Evolutionary conservation across 2,113 vertebrate species (phyloP).

Genomic region (Heterotilapia buettikoferi): DNA sequence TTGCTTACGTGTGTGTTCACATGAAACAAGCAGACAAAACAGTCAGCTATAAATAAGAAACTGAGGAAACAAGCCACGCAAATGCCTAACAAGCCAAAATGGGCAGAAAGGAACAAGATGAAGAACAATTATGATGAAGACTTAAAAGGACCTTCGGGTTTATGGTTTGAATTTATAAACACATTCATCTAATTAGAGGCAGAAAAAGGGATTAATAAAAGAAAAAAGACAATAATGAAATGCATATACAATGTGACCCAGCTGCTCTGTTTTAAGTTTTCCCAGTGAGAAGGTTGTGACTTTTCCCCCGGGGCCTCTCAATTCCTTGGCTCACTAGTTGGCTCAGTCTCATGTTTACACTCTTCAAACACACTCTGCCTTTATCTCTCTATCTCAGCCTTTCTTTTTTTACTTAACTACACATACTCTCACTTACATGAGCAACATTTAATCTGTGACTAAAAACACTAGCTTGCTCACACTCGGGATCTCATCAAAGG

Average conservation of each 20-base stretch:
- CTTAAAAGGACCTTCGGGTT: not conserved
- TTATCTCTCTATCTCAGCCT: not conserved
- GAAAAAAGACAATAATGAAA: not conserved
- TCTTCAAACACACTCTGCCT: not conserved
- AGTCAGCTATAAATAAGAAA: not conserved
- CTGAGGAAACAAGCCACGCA: not conserved
- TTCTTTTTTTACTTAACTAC: not conserved
- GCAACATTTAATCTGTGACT: conserved; percentile 3
- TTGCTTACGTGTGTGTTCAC: not conserved
- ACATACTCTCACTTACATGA: conserved; percentile 1
- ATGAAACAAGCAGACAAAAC: not conserved
- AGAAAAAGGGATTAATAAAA: not conserved
- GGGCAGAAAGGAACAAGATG: not conserved
- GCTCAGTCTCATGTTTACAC: conserved; percentile 39
- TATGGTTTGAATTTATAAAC: not conserved
- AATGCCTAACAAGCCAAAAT: not conserved
- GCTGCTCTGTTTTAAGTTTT: not conserved
- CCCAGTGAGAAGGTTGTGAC: conserved; percentile 6
- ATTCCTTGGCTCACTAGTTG: conserved; percentile 12
- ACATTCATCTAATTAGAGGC: not conserved
- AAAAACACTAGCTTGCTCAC: not conserved
- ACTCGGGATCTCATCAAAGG: not conserved
- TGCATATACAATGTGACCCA: not conserved
- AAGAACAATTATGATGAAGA: not conserved
- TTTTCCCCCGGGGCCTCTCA: conserved; percentile 14